Evolutionary conservation across 2,113 vertebrate species (phyloP).

Genomic region (Limanda limanda): DNA sequence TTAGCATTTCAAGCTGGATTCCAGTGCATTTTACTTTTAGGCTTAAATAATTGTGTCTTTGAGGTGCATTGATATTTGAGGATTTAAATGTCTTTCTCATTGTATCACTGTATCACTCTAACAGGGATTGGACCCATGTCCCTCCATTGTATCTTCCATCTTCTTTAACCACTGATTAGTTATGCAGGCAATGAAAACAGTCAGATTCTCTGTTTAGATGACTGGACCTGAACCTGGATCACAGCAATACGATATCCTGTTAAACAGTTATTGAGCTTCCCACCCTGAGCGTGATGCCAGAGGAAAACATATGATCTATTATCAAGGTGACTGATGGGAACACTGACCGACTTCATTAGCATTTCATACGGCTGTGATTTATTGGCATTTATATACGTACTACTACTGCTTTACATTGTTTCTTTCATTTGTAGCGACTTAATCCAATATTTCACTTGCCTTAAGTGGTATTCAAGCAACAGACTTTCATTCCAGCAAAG

Average conservation of each 20-base stretch:
- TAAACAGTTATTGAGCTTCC: too few relatives aligned
- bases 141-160: too few relatives aligned
- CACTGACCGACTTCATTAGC: constrained; percentile 25
- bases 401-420: constrained; percentile 21
- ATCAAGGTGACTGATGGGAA: constrained; percentile 6
- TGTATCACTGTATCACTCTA: background rate
- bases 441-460: constrained; percentile 53
- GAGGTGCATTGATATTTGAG: background rate
- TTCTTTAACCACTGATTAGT: too few relatives aligned
- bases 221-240: too few relatives aligned
- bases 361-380: constrained; percentile 21
- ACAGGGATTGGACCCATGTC: too few relatives aligned
- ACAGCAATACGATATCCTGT: too few relatives aligned
- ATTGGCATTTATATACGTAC: constrained; percentile 17
- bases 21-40: too few relatives aligned
- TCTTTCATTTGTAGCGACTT: constrained; percentile 62
- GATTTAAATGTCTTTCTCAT: background rate
- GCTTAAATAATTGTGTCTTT: background rate
- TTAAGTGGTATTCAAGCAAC: constrained; percentile 55
- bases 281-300: too few relatives aligned
- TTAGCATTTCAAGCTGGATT: too few relatives aligned
- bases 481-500: constrained; percentile 42
- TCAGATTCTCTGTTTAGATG: too few relatives aligned
- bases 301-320: background rate
- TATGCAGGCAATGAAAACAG: too few relatives aligned